Evolutionary conservation across 35 echinoderm and acorn worm genomes (phyloP).

Genomic region (Amphiura filiformis): DNA sequence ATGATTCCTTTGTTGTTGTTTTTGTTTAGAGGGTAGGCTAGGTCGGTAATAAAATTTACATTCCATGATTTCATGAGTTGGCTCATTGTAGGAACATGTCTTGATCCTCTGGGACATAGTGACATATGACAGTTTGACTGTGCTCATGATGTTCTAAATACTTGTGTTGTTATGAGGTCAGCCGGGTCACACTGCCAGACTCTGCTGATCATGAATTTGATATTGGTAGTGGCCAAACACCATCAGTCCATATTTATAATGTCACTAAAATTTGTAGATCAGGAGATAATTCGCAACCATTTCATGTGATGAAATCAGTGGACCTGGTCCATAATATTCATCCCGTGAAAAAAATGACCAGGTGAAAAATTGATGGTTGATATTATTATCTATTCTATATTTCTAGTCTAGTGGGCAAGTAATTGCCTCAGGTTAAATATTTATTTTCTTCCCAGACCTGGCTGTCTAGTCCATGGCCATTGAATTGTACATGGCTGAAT

Average conservation of each 20-base stretch:
- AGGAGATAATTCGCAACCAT: too few species aligned
- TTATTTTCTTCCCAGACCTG: not conserved
- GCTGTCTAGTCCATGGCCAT: constrained; percentile 1
- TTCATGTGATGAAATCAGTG: too few species aligned
- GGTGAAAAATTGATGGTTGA: too few species aligned
- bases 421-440: not conserved
- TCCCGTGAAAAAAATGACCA: too few species aligned
- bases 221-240: too few species aligned
- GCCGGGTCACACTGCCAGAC: not conserved
- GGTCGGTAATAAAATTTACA: not conserved
- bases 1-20: not conserved
- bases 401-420: constrained; percentile 9
- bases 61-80: not conserved
- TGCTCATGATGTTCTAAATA: not conserved
- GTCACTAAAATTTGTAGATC: too few species aligned
- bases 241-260: too few species aligned
- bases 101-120: too few species aligned
- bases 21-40: too few species aligned
- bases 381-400: not conserved
- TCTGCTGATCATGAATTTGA: not conserved
- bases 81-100: too few species aligned
- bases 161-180: not conserved
- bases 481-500: not conserved
- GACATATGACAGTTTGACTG: not conserved
- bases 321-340: too few species aligned